phyloP scores from a whole-genome alignment of 2,797 vertebrate genomes.

The Tiaroga cobitis region DNA sequence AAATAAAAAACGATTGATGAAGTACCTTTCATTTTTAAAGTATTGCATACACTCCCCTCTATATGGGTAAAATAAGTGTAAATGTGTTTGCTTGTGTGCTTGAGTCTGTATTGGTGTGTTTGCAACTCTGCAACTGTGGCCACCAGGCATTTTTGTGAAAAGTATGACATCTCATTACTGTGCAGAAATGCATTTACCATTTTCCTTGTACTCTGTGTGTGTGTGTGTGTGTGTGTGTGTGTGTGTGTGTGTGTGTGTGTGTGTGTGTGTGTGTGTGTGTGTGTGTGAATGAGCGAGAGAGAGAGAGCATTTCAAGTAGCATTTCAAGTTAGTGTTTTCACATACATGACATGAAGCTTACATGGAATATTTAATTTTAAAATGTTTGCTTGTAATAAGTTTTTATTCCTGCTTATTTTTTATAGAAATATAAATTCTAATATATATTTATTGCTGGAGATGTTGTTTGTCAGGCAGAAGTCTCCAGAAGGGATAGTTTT shows the following conservation, averaged over 20 bases:
- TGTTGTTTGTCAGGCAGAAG: not conserved
- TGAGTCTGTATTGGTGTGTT: not conserved
- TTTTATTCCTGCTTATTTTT: not conserved
- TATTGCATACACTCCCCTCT: not conserved
- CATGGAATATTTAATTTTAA: not conserved
- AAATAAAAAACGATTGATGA: not conserved
- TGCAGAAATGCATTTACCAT: slow-evolving; percentile 34
- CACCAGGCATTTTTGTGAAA: slow-evolving; percentile 32
- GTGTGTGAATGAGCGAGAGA: too few species aligned
- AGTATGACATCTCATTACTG: slow-evolving; percentile 42
- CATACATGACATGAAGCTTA: not conserved
- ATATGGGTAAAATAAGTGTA: not conserved
- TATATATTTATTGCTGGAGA: not conserved
- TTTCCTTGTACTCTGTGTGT: not conserved
- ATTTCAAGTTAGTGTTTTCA: not conserved
- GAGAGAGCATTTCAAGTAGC: too few species aligned
- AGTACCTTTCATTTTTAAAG: not conserved
- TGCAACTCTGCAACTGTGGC: not conserved
- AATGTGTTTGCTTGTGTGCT: not conserved
- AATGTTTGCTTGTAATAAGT: not conserved
- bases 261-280: too few species aligned
- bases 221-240: too few species aligned
- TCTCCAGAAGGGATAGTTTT: slow-evolving; percentile 24
- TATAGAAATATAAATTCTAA: not conserved
- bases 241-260: too few species aligned